These are phyloP conservation scores for Spisula subtruncata DNA, from an alignment of 2,888 invertebrate genomes.

Conservation along the genomic window DNA sequence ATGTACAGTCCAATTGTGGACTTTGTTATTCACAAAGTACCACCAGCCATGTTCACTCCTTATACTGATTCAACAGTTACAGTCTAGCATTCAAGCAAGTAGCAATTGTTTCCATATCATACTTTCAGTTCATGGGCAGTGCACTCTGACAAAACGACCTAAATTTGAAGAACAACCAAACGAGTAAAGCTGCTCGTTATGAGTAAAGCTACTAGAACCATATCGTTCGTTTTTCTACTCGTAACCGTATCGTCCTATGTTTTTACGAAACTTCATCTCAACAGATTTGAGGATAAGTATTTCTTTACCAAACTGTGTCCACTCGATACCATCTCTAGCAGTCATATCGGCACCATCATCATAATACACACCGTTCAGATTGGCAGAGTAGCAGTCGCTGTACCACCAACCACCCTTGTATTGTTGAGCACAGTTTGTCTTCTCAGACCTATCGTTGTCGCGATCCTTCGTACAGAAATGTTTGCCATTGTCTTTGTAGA, in stretches of 20 bases:
- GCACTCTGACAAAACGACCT: too few species aligned
- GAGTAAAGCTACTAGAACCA: too few species aligned
- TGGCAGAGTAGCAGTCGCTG: conserved; percentile 77
- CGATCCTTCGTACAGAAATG: conserved; percentile 46
- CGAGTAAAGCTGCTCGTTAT: too few species aligned
- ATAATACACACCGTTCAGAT: conserved; percentile 82
- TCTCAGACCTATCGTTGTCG: conserved; percentile 37
- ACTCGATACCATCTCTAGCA: conserved; percentile 79
- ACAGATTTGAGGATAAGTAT: conserved; percentile 79
- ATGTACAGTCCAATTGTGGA: too few species aligned
- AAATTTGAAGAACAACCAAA: too few species aligned
- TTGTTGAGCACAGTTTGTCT: conserved; percentile 62
- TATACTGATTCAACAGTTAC: too few species aligned
- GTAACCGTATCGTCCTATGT: not conserved
- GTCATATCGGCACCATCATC: not conserved
- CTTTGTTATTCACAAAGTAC: too few species aligned
- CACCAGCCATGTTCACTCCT: too few species aligned
- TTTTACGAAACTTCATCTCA: conserved; percentile 80
- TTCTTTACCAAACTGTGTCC: conserved; percentile 81
- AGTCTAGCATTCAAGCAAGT: too few species aligned
- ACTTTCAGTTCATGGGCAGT: too few species aligned
- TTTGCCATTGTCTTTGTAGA: conserved; percentile 24
- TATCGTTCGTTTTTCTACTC: too few species aligned
- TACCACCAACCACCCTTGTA: conserved; percentile 82
- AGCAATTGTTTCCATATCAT: too few species aligned